Conservation (phyloP, 2,797 vertebrate genomes). For the Echeneis naucrates region DNA sequence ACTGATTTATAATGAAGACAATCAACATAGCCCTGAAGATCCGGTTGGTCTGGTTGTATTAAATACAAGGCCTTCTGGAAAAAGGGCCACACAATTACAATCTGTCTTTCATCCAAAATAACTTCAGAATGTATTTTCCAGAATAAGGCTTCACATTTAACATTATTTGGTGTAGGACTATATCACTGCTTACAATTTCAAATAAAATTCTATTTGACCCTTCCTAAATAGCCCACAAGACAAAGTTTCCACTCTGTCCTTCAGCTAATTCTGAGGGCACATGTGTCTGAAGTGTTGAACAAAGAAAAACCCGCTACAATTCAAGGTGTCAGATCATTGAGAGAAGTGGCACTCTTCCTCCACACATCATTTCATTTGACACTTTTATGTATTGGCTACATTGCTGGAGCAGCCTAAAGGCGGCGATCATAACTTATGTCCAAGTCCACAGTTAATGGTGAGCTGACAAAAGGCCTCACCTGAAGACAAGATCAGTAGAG, state of each 20-base stretch:
- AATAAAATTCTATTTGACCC: background rate
- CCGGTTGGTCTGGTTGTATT: background rate
- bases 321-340: conserved; percentile 21
- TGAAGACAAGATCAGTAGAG: background rate
- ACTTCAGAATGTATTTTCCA: background rate
- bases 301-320: conserved; percentile 15
- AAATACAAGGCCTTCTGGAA: no score
- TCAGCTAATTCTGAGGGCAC: background rate
- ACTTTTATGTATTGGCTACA: conserved; percentile 30
- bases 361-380: conserved; percentile 48
- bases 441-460: conserved; percentile 19
- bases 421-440: conserved; percentile 35
- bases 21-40: background rate
- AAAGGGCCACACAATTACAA: no score
- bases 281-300: background rate
- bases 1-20: background rate
- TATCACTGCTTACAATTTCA: no score
- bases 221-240: background rate
- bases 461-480: conserved; percentile 1
- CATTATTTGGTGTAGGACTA: background rate
- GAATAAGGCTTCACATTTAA: background rate
- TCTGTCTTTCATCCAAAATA: background rate
- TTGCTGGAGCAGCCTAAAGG: conserved; percentile 31
- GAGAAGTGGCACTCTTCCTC: conserved; percentile 15
- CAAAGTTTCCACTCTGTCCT: background rate